A percentile compares a stretch with the other conserved stretches of the same genome.
phyloP scores from a whole-genome alignment of 2,888 invertebrate species.

The Drosophila meridiana region DNA sequence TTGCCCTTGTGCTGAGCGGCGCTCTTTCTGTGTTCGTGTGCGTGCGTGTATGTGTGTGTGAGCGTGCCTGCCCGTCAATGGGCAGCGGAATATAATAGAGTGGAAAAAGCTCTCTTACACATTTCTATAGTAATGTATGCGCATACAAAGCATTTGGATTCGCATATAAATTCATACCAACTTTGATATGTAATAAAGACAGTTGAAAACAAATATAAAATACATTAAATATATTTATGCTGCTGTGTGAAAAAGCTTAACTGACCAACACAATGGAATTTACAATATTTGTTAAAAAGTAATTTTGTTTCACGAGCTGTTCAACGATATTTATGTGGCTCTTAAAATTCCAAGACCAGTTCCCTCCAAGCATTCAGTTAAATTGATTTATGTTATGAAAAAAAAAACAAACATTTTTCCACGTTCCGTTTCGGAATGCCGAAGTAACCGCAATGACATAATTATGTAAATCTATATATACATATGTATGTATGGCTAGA shows the following conservation, averaged over 20 bases:
- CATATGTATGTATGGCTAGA: conserved; percentile 37
- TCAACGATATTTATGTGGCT: conserved; percentile 52
- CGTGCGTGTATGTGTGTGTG: background rate
- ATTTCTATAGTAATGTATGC: conserved; percentile 1
- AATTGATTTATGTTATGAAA: conserved; percentile 55
- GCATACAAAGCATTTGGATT: background rate
- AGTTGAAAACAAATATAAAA: background rate
- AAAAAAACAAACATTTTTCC: conserved; percentile 41
- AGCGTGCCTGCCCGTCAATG: background rate
- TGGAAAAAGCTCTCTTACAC: conserved; percentile 10
- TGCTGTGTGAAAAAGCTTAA: conserved; percentile 2
- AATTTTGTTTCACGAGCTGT: conserved; percentile 14
- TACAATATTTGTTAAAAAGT: conserved; percentile 5
- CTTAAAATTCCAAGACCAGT: conserved; percentile 40
- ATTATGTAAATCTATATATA: conserved; percentile 61
- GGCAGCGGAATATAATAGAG: conserved; percentile 30
- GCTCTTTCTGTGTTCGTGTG: conserved; percentile 6
- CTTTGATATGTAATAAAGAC: conserved; percentile 4
- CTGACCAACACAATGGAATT: conserved; percentile 13
- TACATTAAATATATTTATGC: background rate
- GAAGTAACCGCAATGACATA: conserved; percentile 53
- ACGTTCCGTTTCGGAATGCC: conserved; percentile 28
- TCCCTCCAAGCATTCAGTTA: conserved; percentile 23
- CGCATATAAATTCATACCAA: conserved; percentile 1
- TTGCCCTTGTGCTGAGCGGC: conserved; percentile 25